Percentiles rank a stretch among this genome's conserved stretches.
phyloP scores from a whole-genome alignment of 2,888 invertebrate species.

The Oscheius sp. region DNA sequence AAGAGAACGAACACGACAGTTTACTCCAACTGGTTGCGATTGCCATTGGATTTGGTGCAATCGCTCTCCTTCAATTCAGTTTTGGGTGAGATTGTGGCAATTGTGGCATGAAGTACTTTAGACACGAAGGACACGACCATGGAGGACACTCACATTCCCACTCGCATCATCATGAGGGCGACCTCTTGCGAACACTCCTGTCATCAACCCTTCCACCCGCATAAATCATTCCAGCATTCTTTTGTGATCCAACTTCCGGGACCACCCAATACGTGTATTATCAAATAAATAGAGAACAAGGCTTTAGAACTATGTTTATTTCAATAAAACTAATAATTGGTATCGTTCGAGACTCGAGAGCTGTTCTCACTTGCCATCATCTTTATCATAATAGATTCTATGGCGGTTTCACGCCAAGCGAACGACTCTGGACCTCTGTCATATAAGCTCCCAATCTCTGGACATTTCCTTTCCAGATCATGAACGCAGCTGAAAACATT shows the following conservation, averaged over 20 bases:
- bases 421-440: too few relatives aligned
- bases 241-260: not conserved
- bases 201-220: not conserved
- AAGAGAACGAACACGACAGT: constrained; percentile 52
- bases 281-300: not conserved
- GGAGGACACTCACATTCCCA: not conserved
- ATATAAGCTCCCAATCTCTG: too few relatives aligned
- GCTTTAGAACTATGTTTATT: too few relatives aligned
- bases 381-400: too few relatives aligned
- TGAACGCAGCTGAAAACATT: too few relatives aligned
- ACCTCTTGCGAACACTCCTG: not conserved
- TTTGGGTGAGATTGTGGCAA: constrained; percentile 25
- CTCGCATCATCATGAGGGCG: not conserved
- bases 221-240: not conserved
- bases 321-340: too few relatives aligned
- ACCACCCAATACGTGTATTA: not conserved
- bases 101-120: not conserved
- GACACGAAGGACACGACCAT: constrained; percentile 12
- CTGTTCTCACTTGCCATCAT: too few relatives aligned
- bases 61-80: constrained; percentile 50
- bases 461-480: too few relatives aligned
- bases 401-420: too few relatives aligned
- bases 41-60: constrained; percentile 58
- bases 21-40: constrained; percentile 62
- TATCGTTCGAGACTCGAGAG: too few relatives aligned